Evolutionary conservation across 2,797 vertebrate genomes (phyloP), one percentile per base, ranked within the genome.

Genomic region (Esox masquinongy): DNA sequence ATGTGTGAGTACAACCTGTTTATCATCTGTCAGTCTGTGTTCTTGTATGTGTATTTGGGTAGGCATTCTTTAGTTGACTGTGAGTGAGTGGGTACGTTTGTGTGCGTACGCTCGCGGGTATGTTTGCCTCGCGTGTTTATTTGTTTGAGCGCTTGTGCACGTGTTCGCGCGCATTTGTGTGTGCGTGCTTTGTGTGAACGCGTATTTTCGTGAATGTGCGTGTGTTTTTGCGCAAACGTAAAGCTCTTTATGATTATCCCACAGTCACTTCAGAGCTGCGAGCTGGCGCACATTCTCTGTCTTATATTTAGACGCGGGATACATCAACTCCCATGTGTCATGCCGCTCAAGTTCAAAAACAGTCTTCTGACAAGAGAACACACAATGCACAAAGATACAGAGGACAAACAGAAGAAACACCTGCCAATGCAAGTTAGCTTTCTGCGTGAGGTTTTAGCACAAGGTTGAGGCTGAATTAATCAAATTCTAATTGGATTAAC

Each of bases 301-400:
- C 84, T 81, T 87, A 89, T 87, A 88, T 85, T 87, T 88, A 90
- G 88, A 87, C 7, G 7, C 64, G 31, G 73, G 75, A 86, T 83
- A 66, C 78, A 72, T 78, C 75, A 77, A 74, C 77, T 87, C 85
- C 87, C 83, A 77, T 0, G 70, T 82, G 83, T 85, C 78, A 77
- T 77, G 59, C 80, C 79, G 73, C 78, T 79, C 74, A 77, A 74
- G 75, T 81, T 83, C 70, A 86, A 82, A 82, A 85, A 82, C 1
- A 73, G 19, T 72, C 78, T 83, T 87, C 72, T 81, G 80, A 86
- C 83, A 80, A 75, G 64, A 81, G 75, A 78, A 83, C 73, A 82
- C 36, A 75, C 73, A 70, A 68, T 77, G 1, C 68, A 79, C 56
- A 79, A 79, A 83, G 76, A 76, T 72, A 83, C 59, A 68, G 61